Conservation (phyloP, 2,113 vertebrate genomes). For the Camarhynchus parvulus region DNA sequence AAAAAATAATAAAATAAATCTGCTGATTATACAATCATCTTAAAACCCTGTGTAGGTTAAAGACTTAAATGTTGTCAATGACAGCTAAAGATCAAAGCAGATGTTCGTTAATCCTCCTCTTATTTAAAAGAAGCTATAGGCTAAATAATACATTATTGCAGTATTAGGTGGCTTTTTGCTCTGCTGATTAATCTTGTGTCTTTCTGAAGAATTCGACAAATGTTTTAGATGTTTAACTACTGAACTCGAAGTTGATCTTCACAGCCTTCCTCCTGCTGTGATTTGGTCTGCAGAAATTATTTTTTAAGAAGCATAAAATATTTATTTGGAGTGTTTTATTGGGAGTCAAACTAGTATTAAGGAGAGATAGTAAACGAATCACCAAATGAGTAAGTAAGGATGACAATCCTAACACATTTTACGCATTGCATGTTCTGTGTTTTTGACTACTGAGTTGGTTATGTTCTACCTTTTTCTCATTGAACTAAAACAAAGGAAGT, state of each 20-base stretch:
- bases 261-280: neutral
- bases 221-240: neutral
- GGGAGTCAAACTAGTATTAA: neutral
- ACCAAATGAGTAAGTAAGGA: neutral
- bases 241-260: neutral
- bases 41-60: neutral
- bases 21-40: neutral
- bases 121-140: neutral
- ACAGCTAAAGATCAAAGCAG: slow-evolving; percentile 1
- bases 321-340: neutral
- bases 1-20: neutral
- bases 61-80: neutral
- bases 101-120: neutral
- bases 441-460: neutral
- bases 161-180: neutral
- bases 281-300: neutral
- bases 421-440: rapidly evolving
- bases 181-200: neutral
- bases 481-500: neutral
- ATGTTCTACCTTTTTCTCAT: neutral
- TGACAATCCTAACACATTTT: neutral
- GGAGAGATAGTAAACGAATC: neutral
- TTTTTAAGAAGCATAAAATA: neutral
- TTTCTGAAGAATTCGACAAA: neutral
- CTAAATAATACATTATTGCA: neutral